These are phyloP conservation scores for Ammodytes marinus DNA, from an alignment of 2,113 vertebrate genomes.

Conservation along the genomic window DNA sequence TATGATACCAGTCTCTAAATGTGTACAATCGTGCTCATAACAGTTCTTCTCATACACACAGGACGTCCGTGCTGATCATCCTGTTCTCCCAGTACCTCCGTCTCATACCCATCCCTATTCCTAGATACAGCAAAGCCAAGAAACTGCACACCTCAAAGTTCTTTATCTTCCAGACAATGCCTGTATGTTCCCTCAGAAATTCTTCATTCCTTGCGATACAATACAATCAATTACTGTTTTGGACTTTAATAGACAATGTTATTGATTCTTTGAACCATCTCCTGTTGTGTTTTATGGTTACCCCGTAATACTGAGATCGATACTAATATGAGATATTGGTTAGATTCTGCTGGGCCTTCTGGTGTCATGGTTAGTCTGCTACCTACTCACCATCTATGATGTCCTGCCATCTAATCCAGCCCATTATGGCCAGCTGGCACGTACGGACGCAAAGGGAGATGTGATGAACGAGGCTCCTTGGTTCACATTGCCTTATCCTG, in stretches of 20 bases:
- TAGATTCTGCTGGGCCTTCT: conserved; percentile 94
- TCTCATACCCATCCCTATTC: conserved; percentile 85
- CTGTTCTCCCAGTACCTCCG: conserved; percentile 97
- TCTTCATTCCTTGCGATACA: neutral
- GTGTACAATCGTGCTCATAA: neutral
- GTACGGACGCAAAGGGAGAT: conserved; percentile 89
- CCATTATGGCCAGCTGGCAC: conserved; percentile 88
- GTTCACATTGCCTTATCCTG: conserved; percentile 93
- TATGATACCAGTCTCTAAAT: neutral
- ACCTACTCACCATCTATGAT: conserved; percentile 87
- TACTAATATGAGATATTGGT: conserved; percentile 49
- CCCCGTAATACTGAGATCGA: neutral
- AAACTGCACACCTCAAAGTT: conserved; percentile 84
- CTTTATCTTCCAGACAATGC: conserved; percentile 92
- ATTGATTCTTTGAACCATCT: neutral
- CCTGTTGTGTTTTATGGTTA: neutral
- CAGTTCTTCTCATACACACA: conserved; percentile 66
- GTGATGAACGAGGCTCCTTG: conserved; percentile 89
- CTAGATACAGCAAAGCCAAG: conserved; percentile 83
- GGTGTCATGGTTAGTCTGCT: conserved; percentile 92
- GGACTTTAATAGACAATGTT: neutral
- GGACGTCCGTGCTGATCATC: conserved; percentile 90
- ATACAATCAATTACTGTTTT: neutral
- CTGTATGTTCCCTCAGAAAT: conserved; percentile 77
- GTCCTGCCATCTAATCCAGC: conserved; percentile 85